phyloP scores from a whole-genome alignment of 2,113 vertebrate species.

The Spilogale gracilis region DNA sequence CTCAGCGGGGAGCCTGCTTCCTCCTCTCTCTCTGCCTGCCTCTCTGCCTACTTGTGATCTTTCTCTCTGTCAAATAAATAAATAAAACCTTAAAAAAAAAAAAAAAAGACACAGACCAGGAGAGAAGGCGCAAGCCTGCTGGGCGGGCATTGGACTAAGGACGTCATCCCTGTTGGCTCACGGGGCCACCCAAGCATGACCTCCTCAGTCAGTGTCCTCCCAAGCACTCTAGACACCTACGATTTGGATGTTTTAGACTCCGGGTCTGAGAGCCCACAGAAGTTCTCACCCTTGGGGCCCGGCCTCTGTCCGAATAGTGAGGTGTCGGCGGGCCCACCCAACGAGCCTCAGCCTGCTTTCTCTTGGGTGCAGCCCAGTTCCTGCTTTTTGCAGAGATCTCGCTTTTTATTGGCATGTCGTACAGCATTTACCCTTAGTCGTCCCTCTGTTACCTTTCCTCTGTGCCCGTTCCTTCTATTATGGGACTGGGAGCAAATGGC shows the following conservation, averaged over 20 bases:
- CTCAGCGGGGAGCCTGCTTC: no score
- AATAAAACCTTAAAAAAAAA: no score
- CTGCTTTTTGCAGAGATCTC: neutral
- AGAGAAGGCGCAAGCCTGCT: no score
- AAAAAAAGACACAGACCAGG: neutral
- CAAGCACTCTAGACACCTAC: neutral
- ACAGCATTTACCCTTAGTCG: neutral
- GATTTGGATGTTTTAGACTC: neutral
- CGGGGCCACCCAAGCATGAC: neutral
- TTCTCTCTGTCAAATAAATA: no score
- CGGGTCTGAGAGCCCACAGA: neutral
- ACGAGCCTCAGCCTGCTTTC: neutral
- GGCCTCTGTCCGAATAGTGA: rapidly evolving
- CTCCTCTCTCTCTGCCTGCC: no score
- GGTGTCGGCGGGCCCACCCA: neutral
- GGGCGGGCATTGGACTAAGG: rapidly evolving
- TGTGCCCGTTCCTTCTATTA: neutral
- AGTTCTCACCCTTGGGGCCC: neutral
- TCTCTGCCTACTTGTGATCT: no score
- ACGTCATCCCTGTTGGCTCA: rapidly evolving
- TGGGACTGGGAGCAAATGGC: neutral
- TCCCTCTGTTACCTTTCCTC: neutral
- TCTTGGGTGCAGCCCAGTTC: neutral
- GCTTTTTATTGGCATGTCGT: neutral
- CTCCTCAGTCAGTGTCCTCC: neutral